Base-by-base conservation (phyloP, 2,797 vertebrate genomes). In the Galago senegalensis region DNA sequence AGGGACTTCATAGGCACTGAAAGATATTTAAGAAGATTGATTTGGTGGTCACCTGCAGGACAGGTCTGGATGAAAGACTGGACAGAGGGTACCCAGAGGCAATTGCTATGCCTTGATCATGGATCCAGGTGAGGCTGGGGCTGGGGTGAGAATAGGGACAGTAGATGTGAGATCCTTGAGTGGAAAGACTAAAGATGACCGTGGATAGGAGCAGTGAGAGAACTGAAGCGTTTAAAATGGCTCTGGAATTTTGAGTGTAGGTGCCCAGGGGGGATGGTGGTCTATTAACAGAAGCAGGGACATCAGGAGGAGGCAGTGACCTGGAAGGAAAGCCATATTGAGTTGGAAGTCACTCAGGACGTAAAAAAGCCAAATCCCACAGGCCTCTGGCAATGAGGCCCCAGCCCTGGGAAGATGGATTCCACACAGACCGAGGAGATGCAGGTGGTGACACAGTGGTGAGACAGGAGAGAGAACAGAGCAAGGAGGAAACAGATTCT, bases 251-350 rank as follows among this genome's bases (percentile, higher is more conserved):
- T 70, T 18, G 61, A 76, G 88, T 56, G 69, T 37, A 79, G 77
- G 92, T 84, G 61, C 73, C 58, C 2, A 5, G 56, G 63, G 53
- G 37, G 61, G 77, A 73, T 49, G 53, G 43, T 21, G 37, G 27
- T 46, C 92, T 96, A 61, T 70, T 46, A 94, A 83, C 27, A 75
- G 85, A 96, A 95, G 69, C 40, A 73, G 34, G 14, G 88, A 85
- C 58, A 21, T 63, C 53, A 49, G 49, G 80, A 88, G 69, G n/a
- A 89, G 69, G 83, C 37, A 25, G 20, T 77, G 63, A 75, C 75
- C 31, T 53, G 91, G 86, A 86, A 70, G 70, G 67, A 97, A 67
- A 91, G 49, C 14, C 73, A 67, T 20, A 9, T 25, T 93, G 58
- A 17, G 23, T 56, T 79, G 75, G 69, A 73, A 89, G 40, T 86